Conservation (phyloP, 2,797 vertebrate genomes). For the Pseudopleuronectes americanus region DNA sequence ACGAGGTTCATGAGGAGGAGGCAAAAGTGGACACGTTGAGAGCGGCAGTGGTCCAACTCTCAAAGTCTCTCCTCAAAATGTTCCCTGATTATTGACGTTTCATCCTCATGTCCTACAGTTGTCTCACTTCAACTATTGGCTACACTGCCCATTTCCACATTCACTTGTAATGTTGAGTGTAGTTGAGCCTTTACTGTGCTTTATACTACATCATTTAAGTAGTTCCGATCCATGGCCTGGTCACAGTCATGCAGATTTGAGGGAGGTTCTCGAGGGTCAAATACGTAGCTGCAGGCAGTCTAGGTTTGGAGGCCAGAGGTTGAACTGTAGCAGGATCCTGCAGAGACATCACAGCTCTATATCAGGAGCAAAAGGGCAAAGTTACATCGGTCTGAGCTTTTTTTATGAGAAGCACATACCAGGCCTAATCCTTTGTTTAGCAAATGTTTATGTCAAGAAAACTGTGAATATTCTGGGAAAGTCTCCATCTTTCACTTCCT, state of each 20-base stretch:
- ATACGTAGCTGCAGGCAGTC: constrained; percentile 15
- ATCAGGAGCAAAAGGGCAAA: constrained; percentile 8
- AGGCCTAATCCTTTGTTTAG: neutral
- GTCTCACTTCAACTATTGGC: no score
- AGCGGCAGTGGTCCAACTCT: no score
- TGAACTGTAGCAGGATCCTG: constrained; percentile 20
- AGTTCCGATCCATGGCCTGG: constrained; percentile 7
- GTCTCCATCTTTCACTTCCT: neutral
- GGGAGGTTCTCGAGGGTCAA: constrained; percentile 10
- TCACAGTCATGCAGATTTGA: constrained; percentile 12
- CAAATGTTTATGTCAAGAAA: constrained; percentile 35
- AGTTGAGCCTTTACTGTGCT: neutral
- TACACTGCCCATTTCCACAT: no score
- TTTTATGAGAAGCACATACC: neutral
- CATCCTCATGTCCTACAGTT: no score
- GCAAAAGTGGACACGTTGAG: no score
- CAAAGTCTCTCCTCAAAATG: no score
- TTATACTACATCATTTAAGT: neutral
- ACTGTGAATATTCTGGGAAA: neutral
- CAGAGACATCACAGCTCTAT: neutral
- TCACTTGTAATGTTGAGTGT: no score
- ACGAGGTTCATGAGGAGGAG: no score
- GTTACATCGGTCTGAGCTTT: neutral
- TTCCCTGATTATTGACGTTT: no score
- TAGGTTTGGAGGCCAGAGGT: neutral